Evolutionary conservation across 1,140 invertebrate genomes (phyloP).

Genomic region (Lordiphosa stackelbergi): DNA sequence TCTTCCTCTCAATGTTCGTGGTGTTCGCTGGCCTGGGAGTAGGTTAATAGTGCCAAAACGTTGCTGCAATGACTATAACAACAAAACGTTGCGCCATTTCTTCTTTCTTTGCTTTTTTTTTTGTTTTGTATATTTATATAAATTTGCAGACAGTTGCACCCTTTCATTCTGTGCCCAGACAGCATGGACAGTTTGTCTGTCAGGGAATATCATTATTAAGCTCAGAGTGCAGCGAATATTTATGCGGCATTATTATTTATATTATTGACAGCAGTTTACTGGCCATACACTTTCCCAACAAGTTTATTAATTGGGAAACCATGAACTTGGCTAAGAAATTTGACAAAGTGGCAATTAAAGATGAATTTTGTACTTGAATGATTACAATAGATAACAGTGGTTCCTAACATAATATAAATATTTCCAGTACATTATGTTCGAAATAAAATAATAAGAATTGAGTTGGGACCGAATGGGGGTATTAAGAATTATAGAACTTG

Average conservation of each 20-base stretch:
- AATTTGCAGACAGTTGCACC: conserved; percentile 52
- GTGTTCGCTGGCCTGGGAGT: conserved; percentile 54
- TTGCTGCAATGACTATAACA: conserved; percentile 60
- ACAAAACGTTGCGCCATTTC: conserved; percentile 66
- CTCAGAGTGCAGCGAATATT: conserved; percentile 57
- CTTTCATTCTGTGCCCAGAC: conserved; percentile 51
- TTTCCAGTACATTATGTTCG: no score
- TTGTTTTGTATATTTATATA: conserved; percentile 18
- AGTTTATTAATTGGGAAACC: conserved; percentile 11
- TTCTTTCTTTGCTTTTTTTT: conserved; percentile 32
- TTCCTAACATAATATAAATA: no score
- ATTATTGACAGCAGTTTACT: conserved; percentile 65
- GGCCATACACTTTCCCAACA: conserved; percentile 35
- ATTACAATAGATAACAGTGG: no score
- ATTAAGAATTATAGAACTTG: no score
- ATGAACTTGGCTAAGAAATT: background rate
- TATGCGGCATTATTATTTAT: conserved; percentile 74
- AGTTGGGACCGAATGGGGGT: no score
- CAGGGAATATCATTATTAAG: conserved; percentile 70
- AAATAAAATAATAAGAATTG: no score
- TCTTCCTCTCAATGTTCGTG: conserved; percentile 48
- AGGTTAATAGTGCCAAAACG: conserved; percentile 74
- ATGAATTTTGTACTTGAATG: no score
- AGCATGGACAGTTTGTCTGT: conserved; percentile 26
- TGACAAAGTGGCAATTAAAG: no score